These are phyloP conservation scores for Triplophysa dalaica DNA, from an alignment of 2,113 vertebrate species.

Conservation along the genomic window DNA sequence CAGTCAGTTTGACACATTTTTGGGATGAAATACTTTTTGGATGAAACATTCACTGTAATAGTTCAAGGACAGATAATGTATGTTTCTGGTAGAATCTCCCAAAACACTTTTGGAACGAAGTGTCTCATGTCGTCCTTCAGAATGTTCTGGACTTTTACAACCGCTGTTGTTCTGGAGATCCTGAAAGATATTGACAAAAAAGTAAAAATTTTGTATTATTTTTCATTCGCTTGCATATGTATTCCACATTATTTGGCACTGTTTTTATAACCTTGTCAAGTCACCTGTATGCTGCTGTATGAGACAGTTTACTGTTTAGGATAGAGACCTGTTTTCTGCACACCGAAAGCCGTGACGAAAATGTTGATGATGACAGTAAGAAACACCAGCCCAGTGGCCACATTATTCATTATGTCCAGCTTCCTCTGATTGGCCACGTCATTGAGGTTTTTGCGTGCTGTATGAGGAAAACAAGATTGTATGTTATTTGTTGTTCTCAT, in stretches of 20 bases:
- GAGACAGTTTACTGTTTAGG: conserved; percentile 66
- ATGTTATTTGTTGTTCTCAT: no score
- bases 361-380: conserved; percentile 85
- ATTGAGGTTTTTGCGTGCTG: conserved; percentile 85
- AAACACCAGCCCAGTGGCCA: conserved; percentile 79
- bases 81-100: no score
- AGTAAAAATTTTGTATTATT: background rate
- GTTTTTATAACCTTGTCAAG: conserved; percentile 1
- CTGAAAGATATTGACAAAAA: background rate
- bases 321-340: conserved; percentile 82
- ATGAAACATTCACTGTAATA: no score
- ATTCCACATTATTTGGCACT: background rate
- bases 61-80: no score
- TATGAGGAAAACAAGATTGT: background rate
- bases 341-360: conserved; percentile 88
- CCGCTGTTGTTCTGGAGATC: background rate
- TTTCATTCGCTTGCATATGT: background rate
- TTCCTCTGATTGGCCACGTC: conserved; percentile 79
- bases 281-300: background rate
- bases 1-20: no score
- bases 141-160: background rate
- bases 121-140: background rate
- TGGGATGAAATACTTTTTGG: no score
- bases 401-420: conserved; percentile 83
- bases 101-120: background rate